Evolutionary conservation across 2,113 vertebrate genomes (phyloP).

Genomic region (Siniperca knerii): DNA sequence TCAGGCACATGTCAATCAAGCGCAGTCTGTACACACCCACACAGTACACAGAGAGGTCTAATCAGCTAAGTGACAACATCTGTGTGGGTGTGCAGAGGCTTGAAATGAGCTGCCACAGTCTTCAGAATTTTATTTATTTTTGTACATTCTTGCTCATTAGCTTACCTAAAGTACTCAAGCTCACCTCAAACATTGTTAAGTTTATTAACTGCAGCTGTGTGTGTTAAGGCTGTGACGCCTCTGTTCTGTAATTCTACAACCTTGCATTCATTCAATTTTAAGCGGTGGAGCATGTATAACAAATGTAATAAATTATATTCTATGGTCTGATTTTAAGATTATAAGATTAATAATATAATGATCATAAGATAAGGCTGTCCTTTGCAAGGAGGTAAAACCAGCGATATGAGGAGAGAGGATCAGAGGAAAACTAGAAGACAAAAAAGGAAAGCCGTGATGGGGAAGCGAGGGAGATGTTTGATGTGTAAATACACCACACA

Average conservation of each 20-base stretch:
- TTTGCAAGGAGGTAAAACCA: constrained; percentile 18
- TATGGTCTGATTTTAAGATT: constrained; percentile 16
- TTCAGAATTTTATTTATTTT: not conserved
- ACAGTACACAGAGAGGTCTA: not conserved
- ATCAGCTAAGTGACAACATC: constrained; percentile 15
- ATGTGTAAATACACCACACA: constrained; percentile 77
- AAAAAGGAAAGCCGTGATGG: constrained; percentile 21
- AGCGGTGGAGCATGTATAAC: not conserved
- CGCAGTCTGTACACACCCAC: constrained; percentile 1
- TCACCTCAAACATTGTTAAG: constrained; percentile 4
- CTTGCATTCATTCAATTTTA: not conserved
- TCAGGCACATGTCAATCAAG: constrained; percentile 35
- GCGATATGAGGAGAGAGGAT: constrained; percentile 34
- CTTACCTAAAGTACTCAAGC: not conserved
- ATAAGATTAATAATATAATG: constrained; percentile 16
- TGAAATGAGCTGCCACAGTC: not conserved
- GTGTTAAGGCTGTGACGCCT: not conserved
- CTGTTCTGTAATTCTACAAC: not conserved
- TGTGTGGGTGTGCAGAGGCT: constrained; percentile 24
- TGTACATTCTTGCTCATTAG: not conserved
- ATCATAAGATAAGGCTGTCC: constrained; percentile 8
- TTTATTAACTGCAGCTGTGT: not conserved
- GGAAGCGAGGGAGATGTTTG: constrained; percentile 68
- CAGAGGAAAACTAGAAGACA: constrained; percentile 26
- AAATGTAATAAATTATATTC: constrained; percentile 19